These are phyloP conservation scores for Dasysyrphus albostriatus DNA, from an alignment of 2,888 invertebrate genomes.

Conservation along the genomic window DNA sequence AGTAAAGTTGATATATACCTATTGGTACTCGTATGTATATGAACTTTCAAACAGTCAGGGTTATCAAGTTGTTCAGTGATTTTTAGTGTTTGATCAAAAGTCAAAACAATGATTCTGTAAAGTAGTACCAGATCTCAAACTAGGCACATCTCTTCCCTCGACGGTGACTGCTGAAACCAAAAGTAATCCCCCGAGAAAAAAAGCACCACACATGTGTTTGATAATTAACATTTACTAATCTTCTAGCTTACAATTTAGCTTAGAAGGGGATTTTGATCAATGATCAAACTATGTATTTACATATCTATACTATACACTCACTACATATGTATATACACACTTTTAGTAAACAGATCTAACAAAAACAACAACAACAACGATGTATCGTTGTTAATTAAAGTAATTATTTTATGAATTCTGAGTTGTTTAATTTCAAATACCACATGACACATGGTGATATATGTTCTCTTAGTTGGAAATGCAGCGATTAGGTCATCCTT, in stretches of 20 bases:
- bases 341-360: not conserved
- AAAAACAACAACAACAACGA: not conserved
- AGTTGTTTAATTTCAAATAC: constrained; percentile 36
- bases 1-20: not conserved
- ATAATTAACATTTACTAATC: constrained; percentile 38
- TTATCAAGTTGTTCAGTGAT: constrained; percentile 54
- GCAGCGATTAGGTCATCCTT: constrained; percentile 70
- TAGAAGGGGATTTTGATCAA: constrained; percentile 17
- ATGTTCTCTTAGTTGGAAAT: constrained; percentile 44
- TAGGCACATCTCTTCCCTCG: constrained; percentile 28
- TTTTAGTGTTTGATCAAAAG: not conserved
- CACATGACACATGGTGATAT: constrained; percentile 51
- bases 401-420: constrained; percentile 63
- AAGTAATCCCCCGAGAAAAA: constrained; percentile 36
- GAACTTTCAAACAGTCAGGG: constrained; percentile 73
- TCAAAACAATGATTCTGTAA: constrained; percentile 27
- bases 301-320: no score
- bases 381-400: constrained; percentile 57
- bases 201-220: constrained; percentile 33
- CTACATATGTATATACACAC: not conserved
- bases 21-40: constrained; percentile 37
- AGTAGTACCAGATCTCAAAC: constrained; percentile 2
- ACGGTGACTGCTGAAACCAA: constrained; percentile 17
- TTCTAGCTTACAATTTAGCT: not conserved
- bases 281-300: not conserved